Evolutionary conservation across 2,113 vertebrate genomes (phyloP), one percentile per base, ranked within the genome.

Genomic region (Oncorhynchus clarkii): DNA sequence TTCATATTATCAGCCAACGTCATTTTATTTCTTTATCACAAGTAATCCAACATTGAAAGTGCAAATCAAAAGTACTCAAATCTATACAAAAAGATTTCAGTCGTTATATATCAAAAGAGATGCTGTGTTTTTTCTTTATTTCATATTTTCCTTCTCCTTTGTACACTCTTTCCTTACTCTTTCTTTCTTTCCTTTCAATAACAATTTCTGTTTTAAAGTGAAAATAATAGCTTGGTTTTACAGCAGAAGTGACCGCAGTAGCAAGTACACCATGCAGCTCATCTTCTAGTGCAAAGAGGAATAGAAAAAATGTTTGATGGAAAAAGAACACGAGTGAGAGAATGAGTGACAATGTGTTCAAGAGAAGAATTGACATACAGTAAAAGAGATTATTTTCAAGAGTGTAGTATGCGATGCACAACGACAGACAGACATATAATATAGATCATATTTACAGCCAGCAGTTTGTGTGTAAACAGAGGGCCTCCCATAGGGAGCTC

Each of bases 41-140:
- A 86, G 82, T 87, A 88, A 89, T 78, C 82, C 82, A 81, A 89
- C 84, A 85, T 82, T 57, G 22, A 91, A 92, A 94, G 93, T 94
- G 93, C 93, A 94, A 94, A 93, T 86, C 24, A 94, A 93, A 93
- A 93, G 86, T 85, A 91, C 83, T 86, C 72, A 91, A 87, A 87
- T 86, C 81, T 82, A 80, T 92, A 92, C 74, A 93, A 91, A 92
- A 89, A 84, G 72, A 88, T 87, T 84, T 86, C 80, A 91, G 89
- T 88, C 87, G 82, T 78, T 88, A 73, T 69, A 83, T 82, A 84
- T 80, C 74, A 90, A 87, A 88, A 87, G 71, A 85, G 74, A 89
- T 85, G 85, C 84, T 88, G 84, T 85, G 64, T 79, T 83, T 62
- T 72, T 82, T 70, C 57, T 49, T 54, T 73, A 72, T 74, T 71